Evolutionary conservation across 2,113 vertebrate species (phyloP).

Genomic region (Brienomyrus brachyistius): DNA sequence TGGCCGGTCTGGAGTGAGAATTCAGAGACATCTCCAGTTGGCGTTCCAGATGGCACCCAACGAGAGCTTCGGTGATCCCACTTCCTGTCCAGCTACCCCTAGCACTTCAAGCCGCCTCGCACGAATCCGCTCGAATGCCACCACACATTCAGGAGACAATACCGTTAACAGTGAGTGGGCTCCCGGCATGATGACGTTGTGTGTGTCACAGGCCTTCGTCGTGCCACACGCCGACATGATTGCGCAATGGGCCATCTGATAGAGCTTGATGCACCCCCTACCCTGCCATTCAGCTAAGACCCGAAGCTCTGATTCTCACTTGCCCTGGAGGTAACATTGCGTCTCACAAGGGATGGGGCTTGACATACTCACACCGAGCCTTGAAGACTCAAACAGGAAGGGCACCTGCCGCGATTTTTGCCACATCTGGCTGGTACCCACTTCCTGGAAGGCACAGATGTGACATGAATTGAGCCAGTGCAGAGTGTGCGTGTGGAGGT

Average conservation of each 20-base stretch:
- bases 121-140: not conserved
- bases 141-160: not conserved
- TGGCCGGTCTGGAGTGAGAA: not conserved
- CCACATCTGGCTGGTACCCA: not conserved
- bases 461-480: not conserved
- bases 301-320: not conserved
- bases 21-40: constrained; percentile 7
- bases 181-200: not conserved
- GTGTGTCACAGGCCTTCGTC: not conserved
- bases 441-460: not conserved
- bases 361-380: not conserved
- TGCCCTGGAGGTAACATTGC: not conserved
- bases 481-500: not conserved
- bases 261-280: not conserved
- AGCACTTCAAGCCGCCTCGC: not conserved
- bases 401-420: not conserved
- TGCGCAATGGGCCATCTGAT: not conserved
- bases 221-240: not conserved
- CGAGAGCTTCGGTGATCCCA: not conserved
- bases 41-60: constrained; percentile 4
- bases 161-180: not conserved
- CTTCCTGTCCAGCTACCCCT: constrained; percentile 5
- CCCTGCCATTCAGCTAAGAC: not conserved
- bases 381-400: not conserved
- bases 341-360: not conserved